Conservation (phyloP, 2,797 vertebrate genomes). For the Tragopan temminckii region DNA sequence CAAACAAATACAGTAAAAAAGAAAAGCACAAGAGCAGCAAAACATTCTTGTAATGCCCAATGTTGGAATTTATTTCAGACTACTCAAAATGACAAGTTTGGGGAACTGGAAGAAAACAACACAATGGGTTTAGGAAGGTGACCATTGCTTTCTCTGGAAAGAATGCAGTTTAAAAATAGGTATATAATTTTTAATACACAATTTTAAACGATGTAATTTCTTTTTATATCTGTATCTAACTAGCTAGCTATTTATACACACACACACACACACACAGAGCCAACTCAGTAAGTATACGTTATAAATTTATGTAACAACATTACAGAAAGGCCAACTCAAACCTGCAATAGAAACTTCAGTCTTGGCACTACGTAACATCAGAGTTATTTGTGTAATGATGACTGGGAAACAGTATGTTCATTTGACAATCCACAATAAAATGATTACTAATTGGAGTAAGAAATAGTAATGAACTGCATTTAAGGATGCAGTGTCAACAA, state of each 20-base stretch:
- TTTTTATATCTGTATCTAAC: constrained; percentile 55
- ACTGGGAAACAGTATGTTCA: neutral
- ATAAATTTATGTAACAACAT: constrained; percentile 42
- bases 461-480: constrained; percentile 33
- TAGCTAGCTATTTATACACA: neutral
- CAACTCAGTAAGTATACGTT: neutral
- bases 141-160: constrained; percentile 49
- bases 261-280: too few species aligned
- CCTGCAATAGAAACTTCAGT: constrained; percentile 40
- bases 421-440: constrained; percentile 23
- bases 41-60: neutral
- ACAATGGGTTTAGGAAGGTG: neutral
- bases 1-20: neutral
- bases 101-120: neutral
- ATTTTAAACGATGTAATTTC: neutral
- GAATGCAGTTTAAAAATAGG: constrained; percentile 64
- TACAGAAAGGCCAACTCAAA: constrained; percentile 52
- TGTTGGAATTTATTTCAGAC: neutral
- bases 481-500: constrained; percentile 1
- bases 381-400: constrained; percentile 34
- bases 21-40: neutral
- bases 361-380: neutral
- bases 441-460: constrained; percentile 23
- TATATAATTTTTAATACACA: constrained; percentile 24
- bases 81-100: neutral